These are phyloP conservation scores for Agrotis ipsilon DNA, from an alignment of 2,888 invertebrate species.

Conservation along the genomic window DNA sequence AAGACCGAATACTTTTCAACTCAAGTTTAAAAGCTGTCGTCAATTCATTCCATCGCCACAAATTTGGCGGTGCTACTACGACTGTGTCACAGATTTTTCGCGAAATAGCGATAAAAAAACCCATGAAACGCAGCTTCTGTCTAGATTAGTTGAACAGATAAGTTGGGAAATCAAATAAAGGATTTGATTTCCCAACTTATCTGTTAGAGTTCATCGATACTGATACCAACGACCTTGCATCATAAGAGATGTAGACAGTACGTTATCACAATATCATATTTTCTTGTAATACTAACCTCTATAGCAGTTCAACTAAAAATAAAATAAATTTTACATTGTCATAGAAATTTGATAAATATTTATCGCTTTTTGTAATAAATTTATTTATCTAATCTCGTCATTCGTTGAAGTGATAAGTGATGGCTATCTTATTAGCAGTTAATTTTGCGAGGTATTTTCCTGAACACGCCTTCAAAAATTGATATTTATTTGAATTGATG, in stretches of 20 bases:
- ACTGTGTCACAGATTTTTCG: no score
- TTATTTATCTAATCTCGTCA: conserved; percentile 16
- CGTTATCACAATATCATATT: conserved; percentile 16
- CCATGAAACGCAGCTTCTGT: neutral
- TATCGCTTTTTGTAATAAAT: conserved; percentile 16
- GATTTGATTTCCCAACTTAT: conserved; percentile 14
- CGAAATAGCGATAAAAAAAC: neutral
- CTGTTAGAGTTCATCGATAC: conserved; percentile 22
- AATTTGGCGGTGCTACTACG: no score
- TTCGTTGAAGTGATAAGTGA: conserved; percentile 1
- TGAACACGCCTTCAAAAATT: neutral
- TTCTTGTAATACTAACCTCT: conserved; percentile 7
- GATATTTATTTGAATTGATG: no score
- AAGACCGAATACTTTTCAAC: no score
- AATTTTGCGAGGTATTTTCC: conserved; percentile 24
- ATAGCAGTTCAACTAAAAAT: neutral
- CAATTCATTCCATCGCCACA: no score
- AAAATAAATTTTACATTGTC: conserved; percentile 10
- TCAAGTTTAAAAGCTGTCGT: no score
- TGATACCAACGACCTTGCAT: conserved; percentile 29
- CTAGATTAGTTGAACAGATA: no score
- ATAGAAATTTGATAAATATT: conserved; percentile 3
- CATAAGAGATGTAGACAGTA: conserved; percentile 12
- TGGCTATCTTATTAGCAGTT: conserved; percentile 4
- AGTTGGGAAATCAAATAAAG: conserved; percentile 4